Base-by-base conservation (phyloP, 2,113 vertebrate species). In the Loxodonta africana region DNA sequence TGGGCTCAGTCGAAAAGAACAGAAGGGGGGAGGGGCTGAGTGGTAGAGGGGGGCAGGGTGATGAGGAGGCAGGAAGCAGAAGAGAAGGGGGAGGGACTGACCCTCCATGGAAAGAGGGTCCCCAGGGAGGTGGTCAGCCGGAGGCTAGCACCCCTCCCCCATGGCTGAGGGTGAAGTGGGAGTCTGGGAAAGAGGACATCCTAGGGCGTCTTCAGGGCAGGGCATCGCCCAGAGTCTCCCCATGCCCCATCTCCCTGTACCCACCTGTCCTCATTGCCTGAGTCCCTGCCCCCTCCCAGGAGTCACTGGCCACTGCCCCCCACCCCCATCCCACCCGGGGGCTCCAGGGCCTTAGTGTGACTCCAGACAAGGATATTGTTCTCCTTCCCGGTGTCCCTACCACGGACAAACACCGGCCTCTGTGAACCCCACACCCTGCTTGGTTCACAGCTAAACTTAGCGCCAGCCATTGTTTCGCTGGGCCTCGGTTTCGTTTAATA, bases 371-470 rank as follows among this genome's bases (percentile, higher is more conserved):
- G 25, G 9, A 51, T 97, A 98, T 98, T 98, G 98, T 98, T 98
- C 95, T 95, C 28, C 26, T 21, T 53, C 53, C 93, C 53, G 0
- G 20, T 7, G 44, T 98, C 98, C 98, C 98, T 97, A 86, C 98
- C 96, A 95, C 69, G 84, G 97, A 96, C 98, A 96, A 97, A 96
- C 98, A 97, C 91, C 92, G 62, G 0, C 91, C 53, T 98, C 96
- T 98, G 98, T 98, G 98, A 97, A 98, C 98, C 98, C 98, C 98
- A 97, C 95, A 82, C 98, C 98, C 98, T 51, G 83, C 97, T 96
- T 62, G 97, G 98, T 98, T 98, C 99, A 98, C 98, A 91, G 98
- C 99, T 99, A 99, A 99, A 99, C 99, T 99, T 99, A 99, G 99
- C 95, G 92, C 97, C 97, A 98, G 95, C 98, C 99, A 99, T 99